A percentile compares a stretch with the other conserved stretches of the same genome.
Conservation (phyloP, 2,888 invertebrate species). For the Ctena decussata region DNA sequence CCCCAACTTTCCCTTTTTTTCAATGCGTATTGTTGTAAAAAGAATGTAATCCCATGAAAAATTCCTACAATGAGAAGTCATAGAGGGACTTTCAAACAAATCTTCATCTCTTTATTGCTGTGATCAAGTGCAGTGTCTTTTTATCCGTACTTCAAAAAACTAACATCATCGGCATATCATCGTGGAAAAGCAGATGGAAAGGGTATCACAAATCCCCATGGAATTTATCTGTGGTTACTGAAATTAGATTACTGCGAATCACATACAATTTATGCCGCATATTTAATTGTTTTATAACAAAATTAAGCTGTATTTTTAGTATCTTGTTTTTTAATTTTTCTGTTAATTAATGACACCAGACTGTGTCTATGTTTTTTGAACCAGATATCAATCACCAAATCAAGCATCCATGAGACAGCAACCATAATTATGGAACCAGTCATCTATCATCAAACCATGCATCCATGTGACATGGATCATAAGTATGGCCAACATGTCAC, state of each 20-base stretch:
- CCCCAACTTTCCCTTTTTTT: background rate
- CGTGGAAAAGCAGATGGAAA: background rate
- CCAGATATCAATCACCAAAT: constrained; percentile 48
- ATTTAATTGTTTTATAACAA: background rate
- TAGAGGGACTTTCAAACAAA: background rate
- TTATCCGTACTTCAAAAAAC: background rate
- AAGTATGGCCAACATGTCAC: background rate
- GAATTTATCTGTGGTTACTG: background rate
- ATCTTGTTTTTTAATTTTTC: background rate
- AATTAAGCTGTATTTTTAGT: background rate
- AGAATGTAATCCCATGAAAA: constrained; percentile 16
- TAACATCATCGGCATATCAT: background rate
- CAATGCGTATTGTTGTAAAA: constrained; percentile 4
- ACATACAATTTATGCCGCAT: background rate
- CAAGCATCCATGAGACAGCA: constrained; percentile 59
- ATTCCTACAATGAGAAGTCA: background rate
- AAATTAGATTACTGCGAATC: background rate
- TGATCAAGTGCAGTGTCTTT: background rate
- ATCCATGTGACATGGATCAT: constrained; percentile 14
- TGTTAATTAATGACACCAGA: constrained; percentile 5
- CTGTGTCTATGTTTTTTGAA: background rate
- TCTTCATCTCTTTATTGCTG: background rate
- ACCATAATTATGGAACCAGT: constrained; percentile 34
- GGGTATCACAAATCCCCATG: background rate
- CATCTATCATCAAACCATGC: constrained; percentile 9